phyloP scores from a whole-genome alignment of 2,113 vertebrate genomes.

The Chamaea fasciata region DNA sequence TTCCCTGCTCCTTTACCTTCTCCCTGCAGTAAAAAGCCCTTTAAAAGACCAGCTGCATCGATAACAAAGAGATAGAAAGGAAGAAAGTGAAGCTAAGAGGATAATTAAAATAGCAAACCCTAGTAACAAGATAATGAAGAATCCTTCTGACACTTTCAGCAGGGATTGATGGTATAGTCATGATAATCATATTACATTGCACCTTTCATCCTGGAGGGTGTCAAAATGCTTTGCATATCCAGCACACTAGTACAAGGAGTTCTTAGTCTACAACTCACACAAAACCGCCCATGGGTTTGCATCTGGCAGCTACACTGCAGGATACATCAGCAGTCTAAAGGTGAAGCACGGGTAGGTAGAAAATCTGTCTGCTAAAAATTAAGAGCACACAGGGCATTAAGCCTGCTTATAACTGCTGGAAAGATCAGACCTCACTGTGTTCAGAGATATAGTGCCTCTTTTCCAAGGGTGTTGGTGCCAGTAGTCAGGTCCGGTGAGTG shows the following conservation, averaged over 20 bases:
- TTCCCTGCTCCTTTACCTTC: background rate
- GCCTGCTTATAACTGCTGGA: background rate
- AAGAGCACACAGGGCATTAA: background rate
- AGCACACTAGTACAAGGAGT: background rate
- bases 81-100: background rate
- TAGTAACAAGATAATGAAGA: background rate
- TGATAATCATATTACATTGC: background rate
- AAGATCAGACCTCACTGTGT: background rate
- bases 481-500: background rate
- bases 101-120: constrained; percentile 10
- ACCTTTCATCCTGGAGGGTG: background rate
- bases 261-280: background rate
- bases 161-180: background rate
- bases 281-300: background rate
- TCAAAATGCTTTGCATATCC: background rate
- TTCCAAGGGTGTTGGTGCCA: background rate
- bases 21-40: background rate
- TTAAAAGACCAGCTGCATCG: background rate
- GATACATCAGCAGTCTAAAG: background rate
- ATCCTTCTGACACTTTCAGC: background rate
- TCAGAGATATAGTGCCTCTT: background rate
- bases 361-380: background rate
- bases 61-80: background rate
- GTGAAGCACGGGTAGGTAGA: background rate
- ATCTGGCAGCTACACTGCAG: background rate